phyloP scores from a whole-genome alignment of 2,888 invertebrate species.

The Brachynemurus nebulosus region DNA sequence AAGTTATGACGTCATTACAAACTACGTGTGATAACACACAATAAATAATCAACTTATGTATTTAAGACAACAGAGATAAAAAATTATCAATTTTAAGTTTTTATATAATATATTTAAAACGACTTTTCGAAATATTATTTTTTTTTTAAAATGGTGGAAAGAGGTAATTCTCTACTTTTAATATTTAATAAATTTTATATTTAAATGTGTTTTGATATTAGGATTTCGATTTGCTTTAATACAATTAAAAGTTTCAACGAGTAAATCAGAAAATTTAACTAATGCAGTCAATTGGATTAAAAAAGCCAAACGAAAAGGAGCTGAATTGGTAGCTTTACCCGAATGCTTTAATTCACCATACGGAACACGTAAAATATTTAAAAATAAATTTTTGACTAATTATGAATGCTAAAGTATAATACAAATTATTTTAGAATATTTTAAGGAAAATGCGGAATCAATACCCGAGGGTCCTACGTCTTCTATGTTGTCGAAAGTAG shows the following conservation, averaged over 20 bases:
- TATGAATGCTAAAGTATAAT: neutral
- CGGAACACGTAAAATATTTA: slow-evolving; percentile 49
- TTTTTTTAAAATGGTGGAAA: too few species aligned
- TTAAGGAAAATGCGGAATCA: slow-evolving; percentile 71
- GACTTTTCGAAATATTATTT: too few species aligned
- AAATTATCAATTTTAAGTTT: too few species aligned
- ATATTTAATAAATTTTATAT: too few species aligned
- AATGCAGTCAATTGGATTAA: slow-evolving; percentile 36
- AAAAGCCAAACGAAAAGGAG: slow-evolving; percentile 38
- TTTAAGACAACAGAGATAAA: too few species aligned
- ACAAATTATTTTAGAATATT: slow-evolving; percentile 43
- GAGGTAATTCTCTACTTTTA: too few species aligned
- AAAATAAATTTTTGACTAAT: neutral
- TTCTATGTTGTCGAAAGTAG: slow-evolving; percentile 53
- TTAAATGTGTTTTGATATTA: too few species aligned
- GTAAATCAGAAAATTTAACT: slow-evolving; percentile 39
- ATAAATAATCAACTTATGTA: too few species aligned
- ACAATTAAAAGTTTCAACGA: slow-evolving; percentile 40
- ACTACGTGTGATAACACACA: too few species aligned
- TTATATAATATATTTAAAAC: too few species aligned
- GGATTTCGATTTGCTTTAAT: slow-evolving; percentile 39
- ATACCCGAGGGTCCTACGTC: slow-evolving; percentile 70
- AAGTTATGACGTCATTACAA: too few species aligned
- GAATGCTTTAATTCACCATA: slow-evolving; percentile 96
- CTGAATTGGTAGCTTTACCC: slow-evolving; percentile 46